Percentiles rank a stretch among this genome's conserved stretches.
Conservation (phyloP, 2,888 invertebrate genomes). For the Autographa pulchrina region DNA sequence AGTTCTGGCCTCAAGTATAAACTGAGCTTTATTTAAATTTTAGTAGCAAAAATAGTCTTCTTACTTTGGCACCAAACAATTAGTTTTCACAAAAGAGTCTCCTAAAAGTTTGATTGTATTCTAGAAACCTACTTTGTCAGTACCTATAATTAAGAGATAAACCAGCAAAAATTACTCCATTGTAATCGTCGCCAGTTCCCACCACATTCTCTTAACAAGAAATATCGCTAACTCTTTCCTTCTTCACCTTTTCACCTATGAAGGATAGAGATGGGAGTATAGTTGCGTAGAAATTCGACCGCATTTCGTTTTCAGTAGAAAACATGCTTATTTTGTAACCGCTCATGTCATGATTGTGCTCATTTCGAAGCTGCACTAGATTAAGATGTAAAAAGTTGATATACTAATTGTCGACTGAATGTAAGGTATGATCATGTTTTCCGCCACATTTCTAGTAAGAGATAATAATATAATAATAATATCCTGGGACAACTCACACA, state of each 20-base stretch:
- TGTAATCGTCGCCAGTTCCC: slow-evolving; percentile 69
- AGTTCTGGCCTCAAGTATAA: too few relatives aligned
- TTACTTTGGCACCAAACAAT: too few relatives aligned
- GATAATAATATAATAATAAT: too few relatives aligned
- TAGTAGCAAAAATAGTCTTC: too few relatives aligned
- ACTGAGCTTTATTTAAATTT: too few relatives aligned
- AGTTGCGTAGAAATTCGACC: slow-evolving; percentile 53
- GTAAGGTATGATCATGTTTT: not conserved
- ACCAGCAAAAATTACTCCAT: slow-evolving; percentile 66
- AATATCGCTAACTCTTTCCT: slow-evolving; percentile 67
- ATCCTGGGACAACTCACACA: too few relatives aligned
- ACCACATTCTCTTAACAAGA: slow-evolving; percentile 66
- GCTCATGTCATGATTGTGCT: slow-evolving; percentile 18
- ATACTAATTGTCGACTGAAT: not conserved
- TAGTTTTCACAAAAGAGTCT: not conserved
- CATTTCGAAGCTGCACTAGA: slow-evolving; percentile 11
- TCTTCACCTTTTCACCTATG: slow-evolving; percentile 41
- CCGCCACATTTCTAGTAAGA: not conserved
- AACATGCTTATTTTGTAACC: slow-evolving; percentile 45
- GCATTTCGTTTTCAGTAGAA: slow-evolving; percentile 67
- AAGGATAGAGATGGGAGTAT: slow-evolving; percentile 64
- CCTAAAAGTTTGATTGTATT: slow-evolving; percentile 47
- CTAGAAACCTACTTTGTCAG: slow-evolving; percentile 68
- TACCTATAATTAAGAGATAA: slow-evolving; percentile 64
- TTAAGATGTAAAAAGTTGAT: not conserved